A percentile compares a stretch with the other conserved stretches of the same genome.
Evolutionary conservation across 2,888 invertebrate genomes (phyloP).

Genomic region (Girardia tigrina): DNA sequence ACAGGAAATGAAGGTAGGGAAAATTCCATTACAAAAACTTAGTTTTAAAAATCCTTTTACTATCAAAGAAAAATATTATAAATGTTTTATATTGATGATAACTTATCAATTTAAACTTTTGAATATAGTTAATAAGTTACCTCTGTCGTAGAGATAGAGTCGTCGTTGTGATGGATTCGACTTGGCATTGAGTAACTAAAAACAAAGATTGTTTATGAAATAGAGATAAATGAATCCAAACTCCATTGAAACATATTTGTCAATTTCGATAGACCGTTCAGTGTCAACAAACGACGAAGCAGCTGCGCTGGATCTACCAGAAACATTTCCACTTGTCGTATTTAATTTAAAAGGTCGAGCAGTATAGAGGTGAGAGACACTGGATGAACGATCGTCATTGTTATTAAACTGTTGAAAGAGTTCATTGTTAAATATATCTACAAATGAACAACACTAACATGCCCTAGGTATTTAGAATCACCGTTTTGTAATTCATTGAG

Average conservation of each 20-base stretch:
- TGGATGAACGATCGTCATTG: background rate
- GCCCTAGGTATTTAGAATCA: background rate
- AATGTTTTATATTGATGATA: no score
- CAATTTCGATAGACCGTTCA: background rate
- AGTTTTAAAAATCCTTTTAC: no score
- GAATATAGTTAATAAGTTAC: no score
- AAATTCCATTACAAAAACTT: no score
- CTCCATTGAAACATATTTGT: background rate
- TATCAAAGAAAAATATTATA: no score
- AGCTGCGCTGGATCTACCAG: background rate
- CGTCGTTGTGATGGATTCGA: background rate
- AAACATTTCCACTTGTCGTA: background rate
- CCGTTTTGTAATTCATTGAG: constrained; percentile 9
- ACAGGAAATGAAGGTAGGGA: no score
- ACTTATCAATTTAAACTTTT: no score
- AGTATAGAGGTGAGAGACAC: background rate
- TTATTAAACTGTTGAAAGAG: background rate
- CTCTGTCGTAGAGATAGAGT: background rate
- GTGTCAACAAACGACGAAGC: background rate
- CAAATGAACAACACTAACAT: background rate
- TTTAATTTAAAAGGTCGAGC: background rate
- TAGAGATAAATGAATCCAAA: background rate
- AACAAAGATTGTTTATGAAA: background rate
- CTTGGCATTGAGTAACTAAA: background rate
- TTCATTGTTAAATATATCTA: no score